These are phyloP conservation scores for Idaea dimidiata DNA, from an alignment of 2,888 invertebrate genomes.

Conservation along the genomic window DNA sequence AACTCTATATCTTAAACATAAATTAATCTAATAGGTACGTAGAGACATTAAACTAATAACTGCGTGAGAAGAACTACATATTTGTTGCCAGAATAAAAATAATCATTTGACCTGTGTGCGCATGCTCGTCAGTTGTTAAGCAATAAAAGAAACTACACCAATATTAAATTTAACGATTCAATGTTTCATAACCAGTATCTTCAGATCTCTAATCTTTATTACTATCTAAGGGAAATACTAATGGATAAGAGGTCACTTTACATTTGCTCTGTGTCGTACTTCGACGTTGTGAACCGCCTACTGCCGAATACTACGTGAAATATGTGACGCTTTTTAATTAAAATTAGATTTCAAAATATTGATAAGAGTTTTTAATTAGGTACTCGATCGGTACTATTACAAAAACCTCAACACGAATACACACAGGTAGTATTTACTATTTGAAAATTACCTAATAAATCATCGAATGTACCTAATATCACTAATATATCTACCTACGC, in stretches of 20 bases:
- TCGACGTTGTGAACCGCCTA: conserved; percentile 67
- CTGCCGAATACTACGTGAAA: conserved; percentile 75
- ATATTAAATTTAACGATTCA: conserved; percentile 80
- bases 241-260: conserved; percentile 45
- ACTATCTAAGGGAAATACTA: conserved; percentile 34
- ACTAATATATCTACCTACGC: too few species aligned
- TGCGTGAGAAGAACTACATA: conserved; percentile 75
- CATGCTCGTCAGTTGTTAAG: conserved; percentile 69
- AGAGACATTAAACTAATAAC: conserved; percentile 60
- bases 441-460: too few species aligned
- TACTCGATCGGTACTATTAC: conserved; percentile 50
- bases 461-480: too few species aligned
- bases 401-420: conserved; percentile 30
- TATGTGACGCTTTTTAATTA: conserved; percentile 80
- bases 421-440: too few species aligned
- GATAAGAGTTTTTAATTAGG: conserved; percentile 73
- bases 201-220: conserved; percentile 45
- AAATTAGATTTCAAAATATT: conserved; percentile 70
- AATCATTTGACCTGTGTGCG: conserved; percentile 68
- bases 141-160: conserved; percentile 76
- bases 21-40: conserved; percentile 48
- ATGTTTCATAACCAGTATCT: conserved; percentile 64
- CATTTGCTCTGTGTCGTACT: conserved; percentile 49
- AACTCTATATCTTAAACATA: conserved; percentile 53
- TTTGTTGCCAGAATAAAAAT: conserved; percentile 59